Conservation (phyloP, 2,797 vertebrate genomes). For the Furcifer pardalis region DNA sequence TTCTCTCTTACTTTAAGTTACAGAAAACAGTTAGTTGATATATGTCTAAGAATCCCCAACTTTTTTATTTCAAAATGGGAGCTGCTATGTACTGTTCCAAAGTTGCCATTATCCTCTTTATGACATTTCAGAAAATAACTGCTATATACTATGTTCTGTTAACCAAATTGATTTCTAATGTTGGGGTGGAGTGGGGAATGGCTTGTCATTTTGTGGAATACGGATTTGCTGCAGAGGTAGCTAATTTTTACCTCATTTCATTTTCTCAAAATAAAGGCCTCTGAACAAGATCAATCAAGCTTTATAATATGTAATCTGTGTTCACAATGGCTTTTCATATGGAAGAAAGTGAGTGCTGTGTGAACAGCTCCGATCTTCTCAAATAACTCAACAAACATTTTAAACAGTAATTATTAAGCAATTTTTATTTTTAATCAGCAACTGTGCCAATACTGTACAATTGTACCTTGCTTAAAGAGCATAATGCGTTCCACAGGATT, state of each 20-base stretch:
- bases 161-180: neutral
- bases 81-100: neutral
- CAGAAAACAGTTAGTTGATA: neutral
- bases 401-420: neutral
- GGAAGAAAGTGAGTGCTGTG: neutral
- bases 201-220: neutral
- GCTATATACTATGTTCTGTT: neutral
- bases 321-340: neutral
- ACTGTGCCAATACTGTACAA: neutral
- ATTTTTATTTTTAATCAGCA: neutral
- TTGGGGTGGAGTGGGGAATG: neutral
- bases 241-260: neutral
- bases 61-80: neutral
- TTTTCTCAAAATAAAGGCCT: neutral
- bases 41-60: neutral
- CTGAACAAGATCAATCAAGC: neutral
- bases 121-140: neutral
- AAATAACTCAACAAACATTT: neutral
- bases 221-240: neutral
- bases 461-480: no score
- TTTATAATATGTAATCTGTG: neutral
- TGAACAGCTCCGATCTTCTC: neutral
- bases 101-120: neutral
- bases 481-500: no score
- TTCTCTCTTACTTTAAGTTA: neutral